phyloP scores from a whole-genome alignment of 2,888 invertebrate species.

The Octodonta nipae region DNA sequence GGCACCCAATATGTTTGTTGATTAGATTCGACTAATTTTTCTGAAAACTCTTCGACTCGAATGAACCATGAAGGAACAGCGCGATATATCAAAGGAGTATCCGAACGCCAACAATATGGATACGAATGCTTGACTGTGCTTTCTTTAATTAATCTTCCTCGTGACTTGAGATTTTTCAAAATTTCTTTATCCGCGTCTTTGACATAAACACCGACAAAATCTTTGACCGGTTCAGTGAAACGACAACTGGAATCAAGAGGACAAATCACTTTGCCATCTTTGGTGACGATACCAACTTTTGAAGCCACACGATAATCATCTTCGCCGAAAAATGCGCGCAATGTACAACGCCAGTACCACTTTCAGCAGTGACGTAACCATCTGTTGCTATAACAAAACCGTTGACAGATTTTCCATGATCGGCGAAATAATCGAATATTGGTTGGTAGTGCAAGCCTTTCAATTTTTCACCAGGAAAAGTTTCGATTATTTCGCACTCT shows the following conservation, averaged over 20 bases:
- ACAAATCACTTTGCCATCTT: conserved; percentile 80
- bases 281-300: conserved; percentile 66
- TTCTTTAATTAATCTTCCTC: conserved; percentile 58
- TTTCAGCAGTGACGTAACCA: conserved; percentile 87
- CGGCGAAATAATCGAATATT: conserved; percentile 74
- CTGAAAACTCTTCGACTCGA: conserved; percentile 71
- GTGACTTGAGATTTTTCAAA: conserved; percentile 64
- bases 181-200: conserved; percentile 97
- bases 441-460: conserved; percentile 65
- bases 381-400: conserved; percentile 79
- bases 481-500: conserved; percentile 68
- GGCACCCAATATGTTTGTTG: conserved; percentile 91
- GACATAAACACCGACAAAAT: conserved; percentile 82
- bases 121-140: conserved; percentile 76
- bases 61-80: conserved; percentile 95
- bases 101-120: conserved; percentile 93
- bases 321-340: conserved; percentile 98
- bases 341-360: conserved; percentile 80
- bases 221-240: conserved; percentile 70
- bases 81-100: conserved; percentile 88
- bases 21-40: conserved; percentile 63
- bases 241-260: conserved; percentile 87
- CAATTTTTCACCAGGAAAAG: conserved; percentile 65
- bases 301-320: conserved; percentile 85
- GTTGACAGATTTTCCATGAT: conserved; percentile 41